These are phyloP conservation scores for Glomeris maerens DNA, from an alignment of 1,140 invertebrate genomes.

Conservation along the genomic window DNA sequence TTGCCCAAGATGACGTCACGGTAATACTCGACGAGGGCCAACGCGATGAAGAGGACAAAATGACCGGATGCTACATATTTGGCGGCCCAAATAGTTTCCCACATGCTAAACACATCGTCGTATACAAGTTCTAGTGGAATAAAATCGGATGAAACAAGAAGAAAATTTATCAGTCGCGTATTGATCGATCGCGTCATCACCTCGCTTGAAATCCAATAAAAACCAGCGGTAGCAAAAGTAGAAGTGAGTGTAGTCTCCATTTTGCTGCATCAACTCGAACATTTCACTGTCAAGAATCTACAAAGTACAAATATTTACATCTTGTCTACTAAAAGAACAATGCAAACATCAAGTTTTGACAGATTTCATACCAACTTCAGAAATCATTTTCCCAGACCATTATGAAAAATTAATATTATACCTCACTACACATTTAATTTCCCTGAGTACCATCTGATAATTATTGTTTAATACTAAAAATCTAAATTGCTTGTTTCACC, in stretches of 20 bases:
- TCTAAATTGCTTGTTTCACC: too few relatives aligned
- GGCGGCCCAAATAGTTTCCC: conserved; percentile 94
- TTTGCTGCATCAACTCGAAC: conserved; percentile 84
- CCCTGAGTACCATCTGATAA: conserved; percentile 1
- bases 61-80: conserved; percentile 66
- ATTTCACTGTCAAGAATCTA: conserved; percentile 85
- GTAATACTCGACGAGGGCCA: conserved; percentile 82
- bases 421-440: conserved; percentile 12
- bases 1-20: conserved; percentile 86
- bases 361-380: too few relatives aligned
- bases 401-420: conserved; percentile 11
- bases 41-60: conserved; percentile 83
- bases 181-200: too few relatives aligned
- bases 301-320: too few relatives aligned
- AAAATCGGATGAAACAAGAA: too few relatives aligned
- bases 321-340: too few relatives aligned
- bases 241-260: conserved; percentile 91
- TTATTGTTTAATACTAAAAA: conserved; percentile 4
- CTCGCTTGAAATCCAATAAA: conserved; percentile 58
- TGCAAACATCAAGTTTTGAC: too few relatives aligned
- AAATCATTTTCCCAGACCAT: conserved; percentile 1
- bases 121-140: conserved; percentile 58
- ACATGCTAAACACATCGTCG: conserved; percentile 78
- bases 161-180: too few relatives aligned
- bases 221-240: conserved; percentile 96